phyloP scores from a whole-genome alignment of 2,113 vertebrate genomes.

The Menura novaehollandiae region DNA sequence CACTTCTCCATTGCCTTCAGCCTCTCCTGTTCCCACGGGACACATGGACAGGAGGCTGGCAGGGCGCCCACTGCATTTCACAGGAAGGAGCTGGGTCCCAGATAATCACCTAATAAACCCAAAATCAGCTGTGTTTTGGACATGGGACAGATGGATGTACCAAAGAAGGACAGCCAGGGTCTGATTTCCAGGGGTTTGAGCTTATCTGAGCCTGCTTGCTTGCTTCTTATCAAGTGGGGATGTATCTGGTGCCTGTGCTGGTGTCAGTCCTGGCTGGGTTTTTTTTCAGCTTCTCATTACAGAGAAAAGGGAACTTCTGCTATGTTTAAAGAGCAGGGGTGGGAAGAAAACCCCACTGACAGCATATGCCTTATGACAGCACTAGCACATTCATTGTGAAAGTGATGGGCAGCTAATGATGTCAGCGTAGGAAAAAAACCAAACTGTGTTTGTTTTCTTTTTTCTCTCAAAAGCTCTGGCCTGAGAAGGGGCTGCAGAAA shows the following conservation, averaged over 20 bases:
- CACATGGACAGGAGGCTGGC: not conserved
- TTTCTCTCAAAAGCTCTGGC: not conserved
- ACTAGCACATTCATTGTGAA: conserved; percentile 1
- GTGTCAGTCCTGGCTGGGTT: not conserved
- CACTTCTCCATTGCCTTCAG: not conserved
- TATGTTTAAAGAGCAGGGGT: not conserved
- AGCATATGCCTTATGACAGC: not conserved
- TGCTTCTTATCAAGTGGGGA: fast-evolving
- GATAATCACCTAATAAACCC: not conserved
- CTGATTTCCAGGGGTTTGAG: not conserved
- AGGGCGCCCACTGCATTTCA: fast-evolving
- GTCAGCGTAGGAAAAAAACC: not conserved
- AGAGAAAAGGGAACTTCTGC: conserved; percentile 7
- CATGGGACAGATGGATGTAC: fast-evolving
- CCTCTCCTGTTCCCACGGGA: not conserved
- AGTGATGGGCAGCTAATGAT: conserved; percentile 20
- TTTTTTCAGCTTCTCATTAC: not conserved
- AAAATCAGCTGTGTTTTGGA: not conserved
- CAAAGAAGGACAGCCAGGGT: not conserved
- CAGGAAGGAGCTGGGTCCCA: not conserved
- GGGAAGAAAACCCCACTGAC: not conserved
- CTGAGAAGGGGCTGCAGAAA: conserved; percentile 8
- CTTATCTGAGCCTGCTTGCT: not conserved
- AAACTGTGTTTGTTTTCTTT: not conserved
- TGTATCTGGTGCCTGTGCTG: not conserved